Percentiles rank a stretch among this genome's conserved stretches.
These are phyloP conservation scores for Epiperipatus broadwayi DNA, from an alignment of 2,888 invertebrate species.

Conservation along the genomic window DNA sequence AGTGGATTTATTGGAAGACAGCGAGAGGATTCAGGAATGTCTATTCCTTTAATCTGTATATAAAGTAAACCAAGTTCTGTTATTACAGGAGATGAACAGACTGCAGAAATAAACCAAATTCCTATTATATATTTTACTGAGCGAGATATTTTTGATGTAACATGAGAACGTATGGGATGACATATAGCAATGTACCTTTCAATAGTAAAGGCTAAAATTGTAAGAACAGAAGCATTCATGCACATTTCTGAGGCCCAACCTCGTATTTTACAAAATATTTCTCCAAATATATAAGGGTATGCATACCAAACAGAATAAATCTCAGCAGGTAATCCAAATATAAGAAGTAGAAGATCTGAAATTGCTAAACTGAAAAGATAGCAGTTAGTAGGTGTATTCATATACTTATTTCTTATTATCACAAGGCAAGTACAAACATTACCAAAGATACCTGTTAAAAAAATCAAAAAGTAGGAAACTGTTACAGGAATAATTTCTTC, in stretches of 20 bases:
- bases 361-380: slow-evolving; percentile 71
- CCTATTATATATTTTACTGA: slow-evolving; percentile 56
- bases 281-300: too few species aligned
- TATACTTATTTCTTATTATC: slow-evolving; percentile 52
- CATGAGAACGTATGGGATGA: slow-evolving; percentile 60
- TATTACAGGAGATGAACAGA: slow-evolving; percentile 53
- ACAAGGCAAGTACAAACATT: slow-evolving; percentile 67
- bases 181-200: slow-evolving; percentile 72
- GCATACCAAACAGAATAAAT: too few species aligned
- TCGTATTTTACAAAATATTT: slow-evolving; percentile 51
- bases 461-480: slow-evolving; percentile 46
- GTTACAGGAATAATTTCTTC: slow-evolving; percentile 44
- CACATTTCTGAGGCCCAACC: slow-evolving; percentile 31
- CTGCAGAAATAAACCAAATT: slow-evolving; percentile 52
- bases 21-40: slow-evolving; percentile 1
- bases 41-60: background rate
- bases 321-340: slow-evolving; percentile 63
- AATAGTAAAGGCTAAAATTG: slow-evolving; percentile 65
- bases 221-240: slow-evolving; percentile 49
- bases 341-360: slow-evolving; percentile 54
- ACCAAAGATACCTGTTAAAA: slow-evolving; percentile 59
- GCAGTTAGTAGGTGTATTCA: slow-evolving; percentile 80
- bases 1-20: too few species aligned
- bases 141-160: slow-evolving; percentile 59
- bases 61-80: slow-evolving; percentile 7